Evolutionary conservation across 1,140 invertebrate genomes (phyloP).

Genomic region (Bombus superbus): DNA sequence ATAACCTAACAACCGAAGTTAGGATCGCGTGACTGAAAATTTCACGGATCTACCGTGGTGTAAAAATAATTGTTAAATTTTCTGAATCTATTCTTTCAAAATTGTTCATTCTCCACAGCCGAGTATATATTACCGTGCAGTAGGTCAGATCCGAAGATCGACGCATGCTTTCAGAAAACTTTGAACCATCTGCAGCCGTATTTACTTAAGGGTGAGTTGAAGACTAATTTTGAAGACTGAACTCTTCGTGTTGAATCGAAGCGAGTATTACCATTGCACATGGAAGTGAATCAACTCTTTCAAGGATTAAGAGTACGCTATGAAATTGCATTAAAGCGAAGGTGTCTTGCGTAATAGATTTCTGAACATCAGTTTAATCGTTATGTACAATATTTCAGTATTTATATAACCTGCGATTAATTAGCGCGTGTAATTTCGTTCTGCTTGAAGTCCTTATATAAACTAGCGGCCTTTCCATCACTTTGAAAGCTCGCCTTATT

Average conservation of each 20-base stretch:
- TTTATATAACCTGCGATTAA: constrained; percentile 5
- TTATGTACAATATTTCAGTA: no score
- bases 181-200: constrained; percentile 89
- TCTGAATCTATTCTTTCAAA: neutral
- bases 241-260: no score
- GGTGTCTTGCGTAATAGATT: neutral
- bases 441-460: constrained; percentile 8
- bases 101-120: constrained; percentile 83
- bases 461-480: neutral
- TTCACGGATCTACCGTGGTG: neutral
- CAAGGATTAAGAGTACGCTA: neutral
- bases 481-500: neutral
- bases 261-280: neutral
- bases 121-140: constrained; percentile 89
- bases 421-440: neutral
- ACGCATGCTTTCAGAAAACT: constrained; percentile 86
- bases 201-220: constrained; percentile 83
- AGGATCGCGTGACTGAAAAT: constrained; percentile 17
- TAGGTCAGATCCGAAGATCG: constrained; percentile 86
- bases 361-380: neutral
- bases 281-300: neutral
- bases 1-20: neutral
- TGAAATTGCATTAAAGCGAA: neutral
- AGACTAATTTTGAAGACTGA: no score
- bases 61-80: neutral